Percentiles rank a stretch among this genome's conserved stretches.
Conservation (phyloP, 2,113 vertebrate species). For the Rattus norvegicus region DNA sequence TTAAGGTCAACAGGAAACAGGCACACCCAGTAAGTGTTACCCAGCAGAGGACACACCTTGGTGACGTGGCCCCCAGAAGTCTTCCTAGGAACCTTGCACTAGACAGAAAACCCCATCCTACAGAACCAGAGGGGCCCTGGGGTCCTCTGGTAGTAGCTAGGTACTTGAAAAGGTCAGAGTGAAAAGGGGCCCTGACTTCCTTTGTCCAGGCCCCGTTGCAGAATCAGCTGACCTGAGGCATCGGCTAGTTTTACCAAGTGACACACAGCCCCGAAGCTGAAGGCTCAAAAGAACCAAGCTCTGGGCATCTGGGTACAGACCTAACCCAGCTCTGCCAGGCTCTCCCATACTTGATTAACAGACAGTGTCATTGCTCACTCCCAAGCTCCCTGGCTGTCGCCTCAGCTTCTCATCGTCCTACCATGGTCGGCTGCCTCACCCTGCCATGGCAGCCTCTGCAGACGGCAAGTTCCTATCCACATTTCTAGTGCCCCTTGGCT, state of each 20-base stretch:
- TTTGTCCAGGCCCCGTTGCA: too few relatives aligned
- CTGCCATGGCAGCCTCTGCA: not conserved
- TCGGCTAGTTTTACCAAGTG: not conserved
- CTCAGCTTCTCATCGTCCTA: not conserved
- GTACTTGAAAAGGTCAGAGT: not conserved
- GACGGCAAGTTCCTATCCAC: not conserved
- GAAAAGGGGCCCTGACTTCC: not conserved
- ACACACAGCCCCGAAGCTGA: not conserved
- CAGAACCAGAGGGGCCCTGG: not conserved
- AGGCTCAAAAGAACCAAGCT: not conserved
- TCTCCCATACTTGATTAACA: not conserved
- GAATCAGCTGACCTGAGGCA: not conserved
- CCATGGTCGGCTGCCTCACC: not conserved
- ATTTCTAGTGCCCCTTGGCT: not conserved
- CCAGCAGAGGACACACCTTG: not conserved
- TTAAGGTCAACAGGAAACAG: not conserved
- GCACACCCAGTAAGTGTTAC: not conserved
- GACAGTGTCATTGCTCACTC: not conserved
- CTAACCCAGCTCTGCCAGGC: not conserved
- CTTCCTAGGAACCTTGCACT: not conserved
- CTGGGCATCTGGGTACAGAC: not conserved
- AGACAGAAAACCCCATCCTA: not conserved
- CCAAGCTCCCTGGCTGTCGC: not conserved
- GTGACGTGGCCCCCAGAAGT: not conserved
- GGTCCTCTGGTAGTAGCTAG: too few relatives aligned